Conservation (phyloP, 2,888 invertebrate species). For the Phlogophora meticulosa region DNA sequence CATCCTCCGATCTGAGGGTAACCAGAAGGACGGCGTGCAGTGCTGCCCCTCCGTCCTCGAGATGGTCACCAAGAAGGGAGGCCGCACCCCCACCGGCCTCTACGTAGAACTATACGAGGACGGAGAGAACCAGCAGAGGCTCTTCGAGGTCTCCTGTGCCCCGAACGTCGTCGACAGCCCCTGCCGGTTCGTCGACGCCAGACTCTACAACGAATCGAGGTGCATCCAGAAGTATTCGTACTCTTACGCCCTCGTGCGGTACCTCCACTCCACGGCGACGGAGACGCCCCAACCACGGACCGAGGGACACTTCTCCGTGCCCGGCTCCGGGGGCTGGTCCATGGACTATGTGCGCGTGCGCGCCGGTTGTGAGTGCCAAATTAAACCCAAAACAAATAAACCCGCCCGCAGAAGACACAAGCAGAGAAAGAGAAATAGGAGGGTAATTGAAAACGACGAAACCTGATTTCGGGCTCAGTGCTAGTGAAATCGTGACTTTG, state of each 20-base stretch:
- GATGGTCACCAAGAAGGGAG: constrained; percentile 95
- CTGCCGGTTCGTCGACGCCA: constrained; percentile 94
- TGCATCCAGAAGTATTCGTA: constrained; percentile 96
- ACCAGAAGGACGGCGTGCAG: constrained; percentile 89
- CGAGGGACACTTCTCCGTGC: constrained; percentile 86
- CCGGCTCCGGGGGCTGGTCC: constrained; percentile 92
- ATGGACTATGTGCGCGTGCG: constrained; percentile 96
- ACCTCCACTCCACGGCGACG: constrained; percentile 82
- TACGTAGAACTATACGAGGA: constrained; percentile 95
- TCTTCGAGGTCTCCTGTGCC: constrained; percentile 95
- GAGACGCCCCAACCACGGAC: constrained; percentile 84
- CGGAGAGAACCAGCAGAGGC: constrained; percentile 93
- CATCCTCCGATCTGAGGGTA: constrained; percentile 90
- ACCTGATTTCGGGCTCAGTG: constrained; percentile 79
- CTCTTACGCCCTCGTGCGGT: constrained; percentile 95
- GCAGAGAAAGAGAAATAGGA: constrained; percentile 81
- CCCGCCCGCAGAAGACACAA: constrained; percentile 82
- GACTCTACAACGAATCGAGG: constrained; percentile 93
- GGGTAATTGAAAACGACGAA: constrained; percentile 80
- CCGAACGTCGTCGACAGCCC: constrained; percentile 93
- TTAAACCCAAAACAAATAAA: constrained; percentile 92
- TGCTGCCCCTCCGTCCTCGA: constrained; percentile 96
- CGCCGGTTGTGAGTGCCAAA: constrained; percentile 96
- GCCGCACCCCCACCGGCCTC: constrained; percentile 93
- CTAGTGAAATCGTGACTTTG: constrained; percentile 80